A percentile compares a stretch with the other conserved stretches of the same genome.
Conservation (phyloP, 2,888 invertebrate genomes). For the Pollenia amentaria region DNA sequence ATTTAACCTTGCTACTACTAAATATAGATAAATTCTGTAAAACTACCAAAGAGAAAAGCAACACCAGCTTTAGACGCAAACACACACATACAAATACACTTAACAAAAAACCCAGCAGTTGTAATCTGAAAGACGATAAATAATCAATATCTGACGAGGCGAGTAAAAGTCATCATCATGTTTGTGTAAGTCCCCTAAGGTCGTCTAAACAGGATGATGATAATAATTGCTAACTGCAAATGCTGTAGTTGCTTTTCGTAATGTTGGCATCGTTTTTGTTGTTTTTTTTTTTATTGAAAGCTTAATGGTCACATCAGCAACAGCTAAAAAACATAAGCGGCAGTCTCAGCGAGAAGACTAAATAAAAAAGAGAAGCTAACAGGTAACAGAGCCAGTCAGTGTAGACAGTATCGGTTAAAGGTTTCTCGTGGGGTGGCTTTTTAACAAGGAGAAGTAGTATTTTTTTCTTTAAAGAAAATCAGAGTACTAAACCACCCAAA, state of each 20-base stretch:
- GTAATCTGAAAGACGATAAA: slow-evolving; percentile 69
- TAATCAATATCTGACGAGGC: slow-evolving; percentile 75
- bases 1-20: slow-evolving; percentile 64
- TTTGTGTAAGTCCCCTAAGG: slow-evolving; percentile 72
- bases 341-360: not conserved
- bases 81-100: not conserved
- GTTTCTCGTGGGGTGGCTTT: slow-evolving; percentile 40
- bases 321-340: slow-evolving; percentile 50
- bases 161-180: slow-evolving; percentile 76
- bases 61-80: slow-evolving; percentile 13
- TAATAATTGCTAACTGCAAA: slow-evolving; percentile 43
- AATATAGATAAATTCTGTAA: slow-evolving; percentile 10
- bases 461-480: not conserved
- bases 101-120: slow-evolving; percentile 27
- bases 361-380: slow-evolving; percentile 18
- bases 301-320: slow-evolving; percentile 74
- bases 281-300: slow-evolving; percentile 64
- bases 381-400: slow-evolving; percentile 20
- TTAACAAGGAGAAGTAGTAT: not conserved
- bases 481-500: not conserved
- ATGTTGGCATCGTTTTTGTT: slow-evolving; percentile 26
- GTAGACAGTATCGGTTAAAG: slow-evolving; percentile 48
- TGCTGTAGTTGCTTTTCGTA: slow-evolving; percentile 34
- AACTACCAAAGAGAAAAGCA: slow-evolving; percentile 1
- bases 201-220: slow-evolving; percentile 60